Evolutionary conservation across 2,797 vertebrate species (phyloP), one percentile per base, ranked within the genome.

Genomic region (Taeniopygia guttata): DNA sequence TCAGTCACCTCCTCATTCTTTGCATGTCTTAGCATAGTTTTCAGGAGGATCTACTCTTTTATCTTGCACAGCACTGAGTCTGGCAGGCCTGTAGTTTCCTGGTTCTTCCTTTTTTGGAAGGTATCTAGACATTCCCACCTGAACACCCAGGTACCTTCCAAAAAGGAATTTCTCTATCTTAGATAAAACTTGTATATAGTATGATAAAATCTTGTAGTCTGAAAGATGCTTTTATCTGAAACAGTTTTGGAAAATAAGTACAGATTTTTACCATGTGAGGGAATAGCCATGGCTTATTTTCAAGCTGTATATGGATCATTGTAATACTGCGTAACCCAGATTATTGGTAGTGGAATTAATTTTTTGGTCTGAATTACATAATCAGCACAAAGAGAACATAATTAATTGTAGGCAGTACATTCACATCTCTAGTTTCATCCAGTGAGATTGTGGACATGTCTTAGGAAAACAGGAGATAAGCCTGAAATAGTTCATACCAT

Each of bases 121-220:
- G 10, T 38, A 68, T 25, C 8, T 46, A 25, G 16, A 16, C 0
- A 0, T 21, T 54, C 20, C 30, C 11, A 30, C 3, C 6, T 48
- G 30, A 62, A 34, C 2, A 3, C 21, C 2, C 34, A 22, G 14
- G 15, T 40, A 42, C 11, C 9, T 62, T 62, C 17, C 14, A 42
- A 69, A 69, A 45, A 27, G 1, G 1, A 49, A 62, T 13, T 52
- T 11, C 22, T 76, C 77, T 59, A 48, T 52, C 27, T 13, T 22
- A 63, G 26, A 9, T 19, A 16, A 83, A n/a, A 58, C 11, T 52
- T 79, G 6, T 11, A 9, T 42, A 18, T 16, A 4, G 4, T 20
- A 19, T 27, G 21, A 70, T 46, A 73, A 74, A 87, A 5, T 21
- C 9, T 10, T 85, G 72, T n/a, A n/a, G 8, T 75, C 10, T 36